Evolutionary conservation across 2,888 invertebrate genomes (phyloP), one percentile per base, ranked within the genome.

Genomic region (Acrobasis consociella): DNA sequence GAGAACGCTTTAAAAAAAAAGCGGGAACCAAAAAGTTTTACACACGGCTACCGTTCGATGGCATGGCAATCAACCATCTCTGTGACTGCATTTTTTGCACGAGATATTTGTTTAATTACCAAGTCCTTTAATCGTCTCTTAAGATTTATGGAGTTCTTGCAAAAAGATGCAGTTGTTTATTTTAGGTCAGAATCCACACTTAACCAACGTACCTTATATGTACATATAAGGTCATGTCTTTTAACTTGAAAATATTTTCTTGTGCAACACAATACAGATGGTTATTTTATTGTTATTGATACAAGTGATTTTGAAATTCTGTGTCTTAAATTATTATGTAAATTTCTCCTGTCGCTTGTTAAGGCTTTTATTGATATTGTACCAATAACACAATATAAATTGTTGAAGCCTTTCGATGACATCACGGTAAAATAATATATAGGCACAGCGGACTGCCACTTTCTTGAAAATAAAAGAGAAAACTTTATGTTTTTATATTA

Each of bases 201-300:
- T 1, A 5, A 31, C 31, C 31, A 31, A 31, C 31, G 2, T 31
- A n/a, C n/a, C n/a, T n/a, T n/a, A n/a, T n/a, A n/a, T n/a, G n/a
- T n/a, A 31, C 5, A 31, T 31, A 31, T 39, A 42, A 11, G 13
- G 42, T 5, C 42, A 13, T 42, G 17, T 7, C 17, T 56, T 38
- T 53, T 42, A n/a, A 13, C 42, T 56, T 22, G 22, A 8, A 46
- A 46, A 56, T 56, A 56, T 56, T 42, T 56, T 56, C 42, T 56
- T 56, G 39, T 22, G 22, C 42, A 56, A 56, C 11, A 56, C 17
- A 42, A 56, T 39, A 16, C 38, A 39, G 39, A 56, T 56, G 56
- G 11, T 22, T 9, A 42, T 56, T 42, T 42, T 42, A 42, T 56
- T 56, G 50, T 13, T 13, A 31, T 52, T 22, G 13, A 31, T 56